Base-by-base conservation (phyloP, 2,113 vertebrate genomes). In the Alethe diademata region DNA sequence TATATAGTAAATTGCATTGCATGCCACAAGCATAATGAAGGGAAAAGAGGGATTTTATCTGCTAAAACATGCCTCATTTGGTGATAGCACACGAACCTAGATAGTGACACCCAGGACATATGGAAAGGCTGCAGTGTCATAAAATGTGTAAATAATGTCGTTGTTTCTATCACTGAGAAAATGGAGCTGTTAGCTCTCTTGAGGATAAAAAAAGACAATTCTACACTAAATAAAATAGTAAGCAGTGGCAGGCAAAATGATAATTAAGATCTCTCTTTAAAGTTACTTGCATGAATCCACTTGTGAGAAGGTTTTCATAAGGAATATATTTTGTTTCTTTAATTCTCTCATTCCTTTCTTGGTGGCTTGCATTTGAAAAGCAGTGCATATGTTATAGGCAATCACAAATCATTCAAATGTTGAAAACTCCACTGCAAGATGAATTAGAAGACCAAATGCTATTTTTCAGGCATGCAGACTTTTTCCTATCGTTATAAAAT, bases 1-100 rank as follows among this genome's bases (percentile, higher is more conserved):
- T 98, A 96, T 94, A 90, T 82, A 96, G 97, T 96, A 97, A 98
- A 97, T 97, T 95, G 88, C 84, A 81, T 92, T 58, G 82, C 93
- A 95, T 54, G 20, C 92, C 91, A 96, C 96, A 95, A 95, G 94
- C 96, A 97, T 96, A 97, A 96, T 95, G 94, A 98, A 97, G 82
- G 87, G 61, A 79, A 93, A 96, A 93, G 51, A 76, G 74, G 48
- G 70, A 90, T 96, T 97, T 97, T 87, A 72, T 66, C 90, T 98
- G 74, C 92, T 95, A 88, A 96, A 96, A 94, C 73, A 89, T n/a
- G 33, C 71, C 58, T 97, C 86, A 72, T 97, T 95, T 87, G 96
- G 45, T 92, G 95, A 88, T 83, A 76, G 91, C 82, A 84, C 82
- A 95, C 6, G 5, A 97, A 97, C 64, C 56, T 60, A 96, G 81